Conservation (phyloP, 2,888 invertebrate species). For the Dugesia japonica region DNA sequence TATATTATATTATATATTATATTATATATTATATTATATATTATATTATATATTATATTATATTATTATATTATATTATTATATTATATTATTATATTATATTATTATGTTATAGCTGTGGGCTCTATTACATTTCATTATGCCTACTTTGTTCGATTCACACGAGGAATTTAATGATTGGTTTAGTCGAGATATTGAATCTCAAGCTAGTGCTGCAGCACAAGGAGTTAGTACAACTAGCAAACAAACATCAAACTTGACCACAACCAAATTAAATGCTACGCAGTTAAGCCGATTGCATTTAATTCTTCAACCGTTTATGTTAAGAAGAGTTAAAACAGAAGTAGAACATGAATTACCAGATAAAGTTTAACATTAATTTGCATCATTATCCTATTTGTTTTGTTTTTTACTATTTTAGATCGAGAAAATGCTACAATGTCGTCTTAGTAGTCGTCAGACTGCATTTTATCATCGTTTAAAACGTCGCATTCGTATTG, state of each 20-base stretch:
- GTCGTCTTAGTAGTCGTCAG: constrained; percentile 58
- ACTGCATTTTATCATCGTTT: constrained; percentile 70
- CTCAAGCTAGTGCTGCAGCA: constrained; percentile 55
- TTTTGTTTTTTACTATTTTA: too few species aligned
- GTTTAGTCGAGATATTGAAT: constrained; percentile 91
- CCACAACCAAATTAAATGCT: constrained; percentile 56
- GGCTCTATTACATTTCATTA: constrained; percentile 81
- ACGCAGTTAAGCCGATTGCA: constrained; percentile 74
- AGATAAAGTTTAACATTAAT: constrained; percentile 83
- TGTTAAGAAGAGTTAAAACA: constrained; percentile 79
- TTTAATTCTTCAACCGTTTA: constrained; percentile 85
- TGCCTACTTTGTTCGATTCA: constrained; percentile 84
- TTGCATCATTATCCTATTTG: too few species aligned
- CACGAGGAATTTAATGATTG: constrained; percentile 91
- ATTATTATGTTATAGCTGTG: too few species aligned
- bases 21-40: too few species aligned
- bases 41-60: too few species aligned
- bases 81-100: too few species aligned
- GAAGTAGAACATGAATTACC: constrained; percentile 86
- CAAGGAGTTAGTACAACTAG: not conserved
- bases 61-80: too few species aligned
- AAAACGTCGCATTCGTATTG: constrained; percentile 78
- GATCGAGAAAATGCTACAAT: constrained; percentile 55
- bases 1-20: too few species aligned
- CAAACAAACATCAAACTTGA: not conserved